These are phyloP conservation scores for Tridacna crocea DNA, from an alignment of 2,888 invertebrate species.

Conservation along the genomic window DNA sequence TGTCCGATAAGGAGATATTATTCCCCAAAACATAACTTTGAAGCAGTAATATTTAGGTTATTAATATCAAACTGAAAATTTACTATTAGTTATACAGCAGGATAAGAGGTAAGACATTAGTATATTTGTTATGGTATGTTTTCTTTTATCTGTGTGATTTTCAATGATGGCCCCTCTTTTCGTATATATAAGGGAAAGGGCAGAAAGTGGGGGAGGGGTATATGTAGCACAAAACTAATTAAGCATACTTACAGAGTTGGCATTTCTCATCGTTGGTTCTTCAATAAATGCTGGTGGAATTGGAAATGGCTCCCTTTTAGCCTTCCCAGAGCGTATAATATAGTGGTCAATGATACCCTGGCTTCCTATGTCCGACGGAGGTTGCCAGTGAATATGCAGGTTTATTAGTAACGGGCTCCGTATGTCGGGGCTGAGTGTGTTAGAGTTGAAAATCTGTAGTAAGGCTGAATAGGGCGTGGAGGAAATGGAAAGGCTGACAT, in stretches of 20 bases:
- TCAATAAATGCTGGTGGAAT: conserved; percentile 54
- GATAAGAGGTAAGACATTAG: too few species aligned
- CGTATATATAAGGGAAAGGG: too few species aligned
- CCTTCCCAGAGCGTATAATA: conserved; percentile 68
- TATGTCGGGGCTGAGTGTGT: conserved; percentile 20
- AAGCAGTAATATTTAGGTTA: too few species aligned
- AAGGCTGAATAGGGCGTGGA: conserved; percentile 45
- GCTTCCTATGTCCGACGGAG: conserved; percentile 71
- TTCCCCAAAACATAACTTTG: too few species aligned
- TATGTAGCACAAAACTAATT: too few species aligned
- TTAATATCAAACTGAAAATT: too few species aligned
- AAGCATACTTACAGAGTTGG: conserved; percentile 51
- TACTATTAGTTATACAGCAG: too few species aligned
- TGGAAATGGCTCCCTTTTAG: conserved; percentile 36
- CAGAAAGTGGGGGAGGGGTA: too few species aligned
- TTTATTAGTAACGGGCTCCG: conserved; percentile 52
- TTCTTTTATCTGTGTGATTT: too few species aligned
- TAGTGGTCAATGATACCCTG: conserved; percentile 66
- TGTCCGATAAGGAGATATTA: too few species aligned
- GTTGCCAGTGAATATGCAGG: conserved; percentile 68
- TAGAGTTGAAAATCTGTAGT: conserved; percentile 31
- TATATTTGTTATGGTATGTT: too few species aligned
- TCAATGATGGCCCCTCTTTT: too few species aligned
- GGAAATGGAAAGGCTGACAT: conserved; percentile 61
- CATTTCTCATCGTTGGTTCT: conserved; percentile 40